phyloP scores from a whole-genome alignment of 2,797 vertebrate genomes.

The Rhinella marina region DNA sequence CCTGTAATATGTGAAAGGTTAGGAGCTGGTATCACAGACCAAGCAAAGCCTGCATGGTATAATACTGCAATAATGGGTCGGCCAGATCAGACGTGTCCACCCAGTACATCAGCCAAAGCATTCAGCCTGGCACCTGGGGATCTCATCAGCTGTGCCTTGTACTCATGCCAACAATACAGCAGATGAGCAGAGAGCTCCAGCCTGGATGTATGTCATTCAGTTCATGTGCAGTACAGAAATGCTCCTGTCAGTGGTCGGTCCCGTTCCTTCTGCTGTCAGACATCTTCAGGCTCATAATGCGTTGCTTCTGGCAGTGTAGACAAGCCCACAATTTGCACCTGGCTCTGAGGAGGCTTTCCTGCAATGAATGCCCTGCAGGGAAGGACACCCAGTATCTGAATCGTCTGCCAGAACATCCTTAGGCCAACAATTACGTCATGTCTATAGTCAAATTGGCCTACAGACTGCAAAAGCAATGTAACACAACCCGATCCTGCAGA shows the following conservation, averaged over 20 bases:
- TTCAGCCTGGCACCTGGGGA: background rate
- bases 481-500: too few relatives aligned
- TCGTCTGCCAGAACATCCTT: too few relatives aligned
- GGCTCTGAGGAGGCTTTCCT: too few relatives aligned
- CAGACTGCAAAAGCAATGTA: too few relatives aligned
- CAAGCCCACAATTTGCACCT: too few relatives aligned
- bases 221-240: background rate
- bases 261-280: background rate
- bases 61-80: background rate
- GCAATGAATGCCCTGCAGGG: too few relatives aligned
- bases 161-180: background rate
- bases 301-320: too few relatives aligned
- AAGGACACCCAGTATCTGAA: too few relatives aligned
- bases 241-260: background rate
- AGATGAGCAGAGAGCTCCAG: background rate
- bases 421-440: too few relatives aligned
- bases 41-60: background rate
- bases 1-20: background rate
- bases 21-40: background rate
- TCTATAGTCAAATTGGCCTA: too few relatives aligned
- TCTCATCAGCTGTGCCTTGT: constrained; percentile 13
- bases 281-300: background rate
- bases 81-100: constrained; percentile 1
- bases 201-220: background rate
- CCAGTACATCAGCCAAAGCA: background rate